A percentile compares a stretch with the other conserved stretches of the same genome.
These are phyloP conservation scores for Spatulosminthurus flaviceps DNA, from an alignment of 2,888 invertebrate genomes.

Conservation along the genomic window DNA sequence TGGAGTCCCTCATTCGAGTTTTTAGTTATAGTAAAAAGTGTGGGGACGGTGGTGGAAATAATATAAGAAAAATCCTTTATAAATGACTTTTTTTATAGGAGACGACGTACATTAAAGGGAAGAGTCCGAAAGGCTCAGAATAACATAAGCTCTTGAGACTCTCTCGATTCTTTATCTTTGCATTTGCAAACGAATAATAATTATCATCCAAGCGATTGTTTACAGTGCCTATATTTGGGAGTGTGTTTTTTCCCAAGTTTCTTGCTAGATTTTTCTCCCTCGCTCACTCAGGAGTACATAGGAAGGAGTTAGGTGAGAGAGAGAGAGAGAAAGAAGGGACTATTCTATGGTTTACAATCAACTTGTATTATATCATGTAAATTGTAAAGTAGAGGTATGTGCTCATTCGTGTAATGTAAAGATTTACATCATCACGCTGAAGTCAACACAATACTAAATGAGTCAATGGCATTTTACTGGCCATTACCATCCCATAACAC, in stretches of 20 bases:
- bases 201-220: slow-evolving; percentile 53
- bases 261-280: slow-evolving; percentile 41
- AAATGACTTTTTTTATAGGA: background rate
- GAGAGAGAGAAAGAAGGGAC: slow-evolving; percentile 2
- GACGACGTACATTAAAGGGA: too few species aligned
- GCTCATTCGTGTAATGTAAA: slow-evolving; percentile 43
- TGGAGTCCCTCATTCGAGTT: background rate
- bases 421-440: slow-evolving; percentile 47
- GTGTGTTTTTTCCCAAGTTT: slow-evolving; percentile 48
- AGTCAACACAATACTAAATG: slow-evolving; percentile 50
- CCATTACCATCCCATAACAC: slow-evolving; percentile 40
- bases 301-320: too few species aligned
- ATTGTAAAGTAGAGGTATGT: slow-evolving; percentile 42
- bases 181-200: slow-evolving; percentile 47
- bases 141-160: slow-evolving; percentile 33
- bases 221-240: slow-evolving; percentile 57
- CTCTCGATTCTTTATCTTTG: slow-evolving; percentile 44
- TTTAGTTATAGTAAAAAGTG: background rate
- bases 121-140: background rate
- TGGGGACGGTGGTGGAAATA: too few species aligned
- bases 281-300: background rate
- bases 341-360: slow-evolving; percentile 44
- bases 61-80: background rate
- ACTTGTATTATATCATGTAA: slow-evolving; percentile 46
- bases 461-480: slow-evolving; percentile 49